phyloP scores from a whole-genome alignment of 2,113 vertebrate genomes.

The Stercorarius parasiticus region DNA sequence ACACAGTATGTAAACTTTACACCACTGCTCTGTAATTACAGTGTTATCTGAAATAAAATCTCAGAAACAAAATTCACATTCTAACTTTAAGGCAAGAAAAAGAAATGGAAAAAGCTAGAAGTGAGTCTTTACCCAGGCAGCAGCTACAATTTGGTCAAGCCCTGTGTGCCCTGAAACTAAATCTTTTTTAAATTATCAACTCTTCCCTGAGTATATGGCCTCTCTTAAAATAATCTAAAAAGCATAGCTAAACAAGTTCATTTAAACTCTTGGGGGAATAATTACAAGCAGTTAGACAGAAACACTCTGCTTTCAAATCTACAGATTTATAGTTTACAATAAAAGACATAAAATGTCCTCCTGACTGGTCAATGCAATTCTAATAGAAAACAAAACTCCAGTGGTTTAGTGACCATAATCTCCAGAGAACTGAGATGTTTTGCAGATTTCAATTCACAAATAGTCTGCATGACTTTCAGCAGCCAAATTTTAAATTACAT shows the following conservation, averaged over 20 bases:
- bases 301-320: slow-evolving; percentile 50
- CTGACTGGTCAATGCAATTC: slow-evolving; percentile 3
- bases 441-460: slow-evolving; percentile 72
- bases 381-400: slow-evolving; percentile 57
- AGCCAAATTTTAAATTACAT: slow-evolving; percentile 71
- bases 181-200: neutral
- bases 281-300: slow-evolving; percentile 49
- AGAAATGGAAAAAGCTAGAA: neutral
- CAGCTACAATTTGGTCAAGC: neutral
- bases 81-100: neutral
- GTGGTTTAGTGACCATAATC: slow-evolving; percentile 38
- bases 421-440: slow-evolving; percentile 37
- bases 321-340: slow-evolving; percentile 44
- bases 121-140: neutral
- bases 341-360: slow-evolving; percentile 38
- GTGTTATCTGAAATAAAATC: neutral
- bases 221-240: slow-evolving; percentile 44
- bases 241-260: slow-evolving; percentile 36
- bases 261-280: slow-evolving; percentile 36
- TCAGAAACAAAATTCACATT: neutral
- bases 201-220: neutral
- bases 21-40: neutral
- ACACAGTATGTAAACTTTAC: neutral
- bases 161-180: neutral
- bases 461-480: slow-evolving; percentile 70